A percentile compares a stretch with the other conserved stretches of the same genome.
Evolutionary conservation across 2,113 vertebrate species (phyloP).

Genomic region (Mormyrus lacerda): DNA sequence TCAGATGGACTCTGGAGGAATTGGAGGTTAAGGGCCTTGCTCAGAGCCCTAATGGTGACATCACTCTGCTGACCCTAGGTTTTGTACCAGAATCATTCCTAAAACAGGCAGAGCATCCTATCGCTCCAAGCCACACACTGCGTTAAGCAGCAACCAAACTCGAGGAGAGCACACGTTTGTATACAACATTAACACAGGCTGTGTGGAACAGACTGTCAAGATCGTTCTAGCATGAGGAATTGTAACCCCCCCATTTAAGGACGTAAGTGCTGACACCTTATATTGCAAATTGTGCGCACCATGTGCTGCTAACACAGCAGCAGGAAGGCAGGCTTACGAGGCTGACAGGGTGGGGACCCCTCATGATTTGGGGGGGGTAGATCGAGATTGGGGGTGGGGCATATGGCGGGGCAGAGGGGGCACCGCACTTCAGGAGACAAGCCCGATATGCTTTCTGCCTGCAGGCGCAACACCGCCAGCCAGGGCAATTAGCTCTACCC

Average conservation of each 20-base stretch:
- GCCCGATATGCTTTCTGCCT: neutral
- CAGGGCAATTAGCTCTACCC: neutral
- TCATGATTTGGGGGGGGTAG: no score
- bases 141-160: neutral
- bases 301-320: neutral
- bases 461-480: neutral
- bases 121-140: neutral
- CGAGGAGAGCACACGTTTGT: neutral
- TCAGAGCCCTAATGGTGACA: no score
- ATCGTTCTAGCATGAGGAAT: neutral
- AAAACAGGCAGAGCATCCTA: neutral
- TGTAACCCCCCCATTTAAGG: neutral
- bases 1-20: no score
- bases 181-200: neutral
- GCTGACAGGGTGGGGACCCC: no score
- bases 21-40: no score
- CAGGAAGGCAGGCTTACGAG: neutral
- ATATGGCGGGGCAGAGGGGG: neutral
- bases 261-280: neutral
- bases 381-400: no score
- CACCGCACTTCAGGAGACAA: neutral
- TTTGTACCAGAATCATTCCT: no score
- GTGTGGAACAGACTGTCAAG: neutral
- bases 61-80: no score
- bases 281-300: neutral